Conservation (phyloP, 2,797 vertebrate species). For the Myoxocephalus aenaeus region DNA sequence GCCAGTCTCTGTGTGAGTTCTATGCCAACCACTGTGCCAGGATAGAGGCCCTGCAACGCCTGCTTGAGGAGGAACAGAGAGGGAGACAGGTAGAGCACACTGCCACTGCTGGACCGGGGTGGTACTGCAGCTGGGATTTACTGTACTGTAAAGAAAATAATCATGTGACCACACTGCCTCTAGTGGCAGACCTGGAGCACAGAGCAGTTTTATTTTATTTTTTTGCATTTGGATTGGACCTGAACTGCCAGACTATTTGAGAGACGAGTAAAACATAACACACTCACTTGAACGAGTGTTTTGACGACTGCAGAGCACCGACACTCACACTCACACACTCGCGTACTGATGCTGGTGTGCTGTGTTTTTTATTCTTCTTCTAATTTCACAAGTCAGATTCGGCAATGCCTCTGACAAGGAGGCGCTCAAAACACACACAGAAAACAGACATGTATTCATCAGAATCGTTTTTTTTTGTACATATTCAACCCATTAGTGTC, state of each 20-base stretch:
- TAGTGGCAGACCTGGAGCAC: not conserved
- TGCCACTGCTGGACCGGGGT: slow-evolving; percentile 75
- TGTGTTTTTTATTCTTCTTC: slow-evolving; percentile 1
- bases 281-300: slow-evolving; percentile 33
- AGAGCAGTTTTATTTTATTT: slow-evolving; percentile 1
- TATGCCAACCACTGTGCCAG: slow-evolving; percentile 83
- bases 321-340: slow-evolving; percentile 32
- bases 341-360: slow-evolving; percentile 30
- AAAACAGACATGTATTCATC: not conserved
- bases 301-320: slow-evolving; percentile 23
- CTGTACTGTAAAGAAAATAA: slow-evolving; percentile 11
- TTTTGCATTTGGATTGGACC: slow-evolving; percentile 25
- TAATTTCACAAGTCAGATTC: slow-evolving; percentile 4
- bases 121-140: slow-evolving; percentile 70
- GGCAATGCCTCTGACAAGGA: not conserved
- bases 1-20: slow-evolving; percentile 83
- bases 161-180: not conserved
- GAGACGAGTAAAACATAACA: slow-evolving; percentile 17
- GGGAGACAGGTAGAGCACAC: slow-evolving; percentile 85
- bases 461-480: not conserved
- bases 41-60: slow-evolving; percentile 78
- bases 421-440: not conserved
- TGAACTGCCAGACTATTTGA: not conserved
- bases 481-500: not conserved
- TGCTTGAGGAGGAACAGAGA: slow-evolving; percentile 75